A percentile compares a stretch with the other conserved stretches of the same genome.
phyloP scores from a whole-genome alignment of 2,888 invertebrate species.

The Chesias legatella region DNA sequence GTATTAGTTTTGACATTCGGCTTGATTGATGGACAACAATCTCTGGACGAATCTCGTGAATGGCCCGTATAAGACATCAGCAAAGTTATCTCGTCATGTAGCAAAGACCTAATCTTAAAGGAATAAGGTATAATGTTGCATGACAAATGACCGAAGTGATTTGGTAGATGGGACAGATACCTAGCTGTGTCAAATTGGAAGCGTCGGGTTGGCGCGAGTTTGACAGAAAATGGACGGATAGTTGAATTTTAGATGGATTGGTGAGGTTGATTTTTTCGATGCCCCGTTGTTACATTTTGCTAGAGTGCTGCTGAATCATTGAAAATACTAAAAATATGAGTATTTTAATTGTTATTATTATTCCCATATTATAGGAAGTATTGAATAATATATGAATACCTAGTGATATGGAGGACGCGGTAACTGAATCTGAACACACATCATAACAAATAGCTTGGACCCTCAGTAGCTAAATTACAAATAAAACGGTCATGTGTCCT shows the following conservation, averaged over 20 bases:
- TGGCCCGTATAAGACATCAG: conserved; percentile 61
- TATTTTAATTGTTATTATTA: too few relatives aligned
- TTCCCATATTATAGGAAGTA: too few relatives aligned
- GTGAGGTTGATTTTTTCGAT: conserved; percentile 37
- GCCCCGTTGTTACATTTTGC: conserved; percentile 16
- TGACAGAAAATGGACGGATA: conserved; percentile 61
- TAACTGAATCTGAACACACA: too few relatives aligned
- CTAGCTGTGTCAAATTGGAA: conserved; percentile 67
- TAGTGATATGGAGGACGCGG: too few relatives aligned
- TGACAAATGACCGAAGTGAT: not conserved
- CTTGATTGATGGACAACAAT: conserved; percentile 78
- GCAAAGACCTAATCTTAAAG: conserved; percentile 3
- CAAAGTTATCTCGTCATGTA: conserved; percentile 22
- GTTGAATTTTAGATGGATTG: conserved; percentile 59
- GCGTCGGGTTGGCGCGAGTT: conserved; percentile 52
- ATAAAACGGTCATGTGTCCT: too few relatives aligned
- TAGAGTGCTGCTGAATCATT: conserved; percentile 11
- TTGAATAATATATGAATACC: too few relatives aligned
- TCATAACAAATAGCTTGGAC: too few relatives aligned
- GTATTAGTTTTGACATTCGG: conserved; percentile 80
- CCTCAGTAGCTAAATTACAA: too few relatives aligned
- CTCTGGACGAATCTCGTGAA: conserved; percentile 69
- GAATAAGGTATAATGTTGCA: conserved; percentile 14
- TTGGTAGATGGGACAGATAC: conserved; percentile 53
- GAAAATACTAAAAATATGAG: not conserved